These are phyloP conservation scores for Paracentrotus lividus DNA, from an alignment of 53 echinoderm and acorn worm species.

Conservation along the genomic window DNA sequence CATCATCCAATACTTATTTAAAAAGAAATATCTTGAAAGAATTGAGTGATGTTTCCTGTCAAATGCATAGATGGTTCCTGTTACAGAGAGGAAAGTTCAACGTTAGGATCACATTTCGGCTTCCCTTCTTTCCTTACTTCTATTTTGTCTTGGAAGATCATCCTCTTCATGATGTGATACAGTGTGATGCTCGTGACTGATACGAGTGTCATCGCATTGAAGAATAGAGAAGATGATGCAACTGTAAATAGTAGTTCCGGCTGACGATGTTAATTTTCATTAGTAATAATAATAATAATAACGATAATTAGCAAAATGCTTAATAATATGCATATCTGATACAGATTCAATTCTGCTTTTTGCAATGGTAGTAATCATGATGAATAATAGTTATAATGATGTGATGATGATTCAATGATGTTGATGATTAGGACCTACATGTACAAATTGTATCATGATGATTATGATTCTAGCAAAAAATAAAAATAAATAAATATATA, in stretches of 20 bases:
- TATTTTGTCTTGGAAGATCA: slow-evolving; percentile 37
- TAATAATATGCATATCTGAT: too few species aligned
- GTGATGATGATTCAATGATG: too few species aligned
- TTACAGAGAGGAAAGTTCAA: neutral
- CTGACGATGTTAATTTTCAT: neutral
- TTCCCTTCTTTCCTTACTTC: slow-evolving; percentile 8
- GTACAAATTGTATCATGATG: too few species aligned
- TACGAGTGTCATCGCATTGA: slow-evolving; percentile 9
- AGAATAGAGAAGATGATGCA: neutral
- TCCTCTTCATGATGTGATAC: neutral
- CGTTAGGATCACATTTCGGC: slow-evolving; percentile 1
- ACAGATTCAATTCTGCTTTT: too few species aligned
- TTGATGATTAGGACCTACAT: too few species aligned
- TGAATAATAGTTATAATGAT: too few species aligned
- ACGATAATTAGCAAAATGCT: too few species aligned
- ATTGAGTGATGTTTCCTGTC: slow-evolving; percentile 38
- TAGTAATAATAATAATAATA: too few species aligned
- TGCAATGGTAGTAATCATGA: too few species aligned
- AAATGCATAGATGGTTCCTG: neutral
- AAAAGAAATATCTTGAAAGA: neutral
- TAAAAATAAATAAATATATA: too few species aligned
- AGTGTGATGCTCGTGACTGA: neutral
- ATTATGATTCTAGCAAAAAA: too few species aligned
- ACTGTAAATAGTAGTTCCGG: neutral
- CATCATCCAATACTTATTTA: neutral